Percentiles rank a stretch among this genome's conserved stretches.
Evolutionary conservation across 2,113 vertebrate genomes (phyloP).

Genomic region (Diadophis punctatus): DNA sequence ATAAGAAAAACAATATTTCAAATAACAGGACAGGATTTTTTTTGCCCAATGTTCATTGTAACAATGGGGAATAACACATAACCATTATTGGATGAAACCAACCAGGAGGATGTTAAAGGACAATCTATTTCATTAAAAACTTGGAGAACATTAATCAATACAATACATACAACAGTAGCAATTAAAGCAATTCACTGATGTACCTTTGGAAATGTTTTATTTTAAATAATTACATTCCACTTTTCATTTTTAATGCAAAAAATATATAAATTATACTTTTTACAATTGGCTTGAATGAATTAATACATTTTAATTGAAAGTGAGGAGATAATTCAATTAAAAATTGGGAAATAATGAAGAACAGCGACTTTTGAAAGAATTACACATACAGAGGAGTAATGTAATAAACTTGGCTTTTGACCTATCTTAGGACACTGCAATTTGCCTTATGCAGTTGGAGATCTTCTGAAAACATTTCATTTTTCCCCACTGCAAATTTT

Average conservation of each 20-base stretch:
- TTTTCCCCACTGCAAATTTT: background rate
- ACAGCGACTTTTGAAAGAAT: background rate
- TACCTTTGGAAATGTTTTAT: background rate
- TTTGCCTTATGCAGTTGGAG: background rate
- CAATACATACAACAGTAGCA: background rate
- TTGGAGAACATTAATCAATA: background rate
- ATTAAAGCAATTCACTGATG: background rate
- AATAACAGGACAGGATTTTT: background rate
- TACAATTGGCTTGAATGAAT: background rate
- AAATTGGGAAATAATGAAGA: background rate
- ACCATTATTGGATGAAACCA: background rate
- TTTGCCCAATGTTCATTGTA: background rate
- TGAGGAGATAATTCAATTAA: background rate
- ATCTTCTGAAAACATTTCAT: background rate
- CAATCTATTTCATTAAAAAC: background rate
- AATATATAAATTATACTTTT: background rate
- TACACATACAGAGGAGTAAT: background rate
- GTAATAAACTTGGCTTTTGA: background rate
- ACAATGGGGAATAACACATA: background rate
- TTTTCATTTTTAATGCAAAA: background rate
- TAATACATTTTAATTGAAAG: background rate
- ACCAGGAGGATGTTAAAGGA: background rate
- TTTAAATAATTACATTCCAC: background rate
- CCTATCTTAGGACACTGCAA: background rate
- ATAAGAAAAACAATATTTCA: background rate